phyloP scores from a whole-genome alignment of 2,113 vertebrate genomes.

The Phainopepla nitens region DNA sequence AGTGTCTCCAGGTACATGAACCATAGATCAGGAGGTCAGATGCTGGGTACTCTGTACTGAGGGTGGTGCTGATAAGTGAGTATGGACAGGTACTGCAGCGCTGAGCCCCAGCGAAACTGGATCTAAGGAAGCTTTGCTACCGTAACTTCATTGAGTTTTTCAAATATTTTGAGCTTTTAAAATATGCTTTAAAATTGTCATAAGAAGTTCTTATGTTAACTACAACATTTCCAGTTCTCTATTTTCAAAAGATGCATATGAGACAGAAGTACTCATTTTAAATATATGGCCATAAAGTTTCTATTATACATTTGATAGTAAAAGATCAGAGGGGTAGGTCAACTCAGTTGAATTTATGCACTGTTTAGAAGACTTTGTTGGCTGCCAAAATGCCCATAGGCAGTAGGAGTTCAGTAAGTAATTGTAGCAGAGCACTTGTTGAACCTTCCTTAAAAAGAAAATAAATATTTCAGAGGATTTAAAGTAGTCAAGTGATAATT shows the following conservation, averaged over 20 bases:
- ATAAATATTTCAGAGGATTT: constrained; percentile 13
- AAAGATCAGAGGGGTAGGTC: neutral
- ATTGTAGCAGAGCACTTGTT: neutral
- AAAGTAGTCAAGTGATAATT: neutral
- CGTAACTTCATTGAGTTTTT: neutral
- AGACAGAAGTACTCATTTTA: neutral
- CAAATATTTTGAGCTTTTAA: neutral
- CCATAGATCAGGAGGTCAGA: neutral
- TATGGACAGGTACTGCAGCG: neutral
- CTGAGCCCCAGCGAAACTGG: neutral
- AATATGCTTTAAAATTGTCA: neutral
- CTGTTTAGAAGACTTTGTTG: neutral
- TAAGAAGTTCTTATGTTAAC: neutral
- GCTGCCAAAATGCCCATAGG: constrained; percentile 10
- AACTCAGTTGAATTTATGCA: constrained; percentile 10
- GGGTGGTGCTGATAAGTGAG: neutral
- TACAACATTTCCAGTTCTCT: neutral
- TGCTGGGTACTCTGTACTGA: neutral
- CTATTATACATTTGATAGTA: neutral
- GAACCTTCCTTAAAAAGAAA: constrained; percentile 18
- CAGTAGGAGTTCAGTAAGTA: constrained; percentile 16
- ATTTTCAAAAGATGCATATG: neutral
- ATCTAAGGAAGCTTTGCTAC: neutral
- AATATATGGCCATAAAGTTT: neutral
- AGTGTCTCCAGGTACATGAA: neutral